A percentile compares a stretch with the other conserved stretches of the same genome.
Conservation (phyloP, 2,888 invertebrate species). For the Carterocephalus palaemon region DNA sequence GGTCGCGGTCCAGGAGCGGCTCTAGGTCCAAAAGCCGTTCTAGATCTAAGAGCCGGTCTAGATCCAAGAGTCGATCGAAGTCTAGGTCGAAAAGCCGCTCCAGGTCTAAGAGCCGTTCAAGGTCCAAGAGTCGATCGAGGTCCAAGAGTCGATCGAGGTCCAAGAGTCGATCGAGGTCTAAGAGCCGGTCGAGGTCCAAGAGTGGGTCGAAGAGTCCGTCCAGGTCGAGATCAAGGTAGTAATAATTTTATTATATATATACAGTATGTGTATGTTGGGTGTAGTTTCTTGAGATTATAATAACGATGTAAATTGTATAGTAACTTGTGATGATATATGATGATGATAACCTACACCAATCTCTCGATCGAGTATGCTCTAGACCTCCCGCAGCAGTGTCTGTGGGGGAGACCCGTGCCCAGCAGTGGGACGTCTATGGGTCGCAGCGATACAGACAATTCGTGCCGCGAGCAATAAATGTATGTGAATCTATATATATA, state of each 20-base stretch:
- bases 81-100: slow-evolving; percentile 54
- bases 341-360: too few species aligned
- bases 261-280: too few species aligned
- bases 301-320: too few species aligned
- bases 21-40: slow-evolving; percentile 54
- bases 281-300: too few species aligned
- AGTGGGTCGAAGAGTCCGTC: slow-evolving; percentile 48
- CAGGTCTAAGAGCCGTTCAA: slow-evolving; percentile 57
- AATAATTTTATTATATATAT: not conserved
- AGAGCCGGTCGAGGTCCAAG: slow-evolving; percentile 49
- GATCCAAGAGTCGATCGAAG: slow-evolving; percentile 50
- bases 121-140: slow-evolving; percentile 52
- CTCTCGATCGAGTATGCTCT: too few species aligned
- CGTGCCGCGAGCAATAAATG: not conserved
- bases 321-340: too few species aligned
- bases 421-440: too few species aligned
- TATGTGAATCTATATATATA: not conserved
- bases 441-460: too few species aligned
- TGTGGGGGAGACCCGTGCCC: too few species aligned
- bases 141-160: slow-evolving; percentile 50
- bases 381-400: too few species aligned
- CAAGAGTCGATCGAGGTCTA: slow-evolving; percentile 47
- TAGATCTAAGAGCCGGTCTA: slow-evolving; percentile 49
- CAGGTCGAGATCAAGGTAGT: slow-evolving; percentile 51
- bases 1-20: slow-evolving; percentile 48